Base-by-base conservation (phyloP, 1,140 invertebrate species). In the Acromyrmex heyeri region DNA sequence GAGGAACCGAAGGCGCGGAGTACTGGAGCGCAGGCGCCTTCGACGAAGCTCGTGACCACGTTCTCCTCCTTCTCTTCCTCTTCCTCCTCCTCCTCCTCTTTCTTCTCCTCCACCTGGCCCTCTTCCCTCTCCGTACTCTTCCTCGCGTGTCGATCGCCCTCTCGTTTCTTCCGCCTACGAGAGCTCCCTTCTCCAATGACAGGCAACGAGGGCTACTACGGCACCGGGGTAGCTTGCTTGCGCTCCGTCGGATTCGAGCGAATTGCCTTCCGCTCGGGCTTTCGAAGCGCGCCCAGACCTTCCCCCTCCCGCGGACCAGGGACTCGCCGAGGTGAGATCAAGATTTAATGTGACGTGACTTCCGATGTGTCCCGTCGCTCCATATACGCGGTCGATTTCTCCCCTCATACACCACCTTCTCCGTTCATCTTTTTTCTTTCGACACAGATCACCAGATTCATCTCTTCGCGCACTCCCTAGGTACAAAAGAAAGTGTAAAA, bases 181-280 rank as follows among this genome's bases (percentile, higher is more conserved):
- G 21, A 14, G 50, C 67, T 86, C 70, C 88, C 81, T 90, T 85
- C 87, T 81, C 85, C 86, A 59, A 65, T 27, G 65, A 69, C 24
- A 48, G 59, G 65, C 50, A 65, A 77, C 61, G 55, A 65, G 59
- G 82, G 67, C 87, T 81, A 76, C 65, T 21, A 50, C 88, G 57
- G 24, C 69, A 75, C 38, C 69, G 86, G 89, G 78, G 86, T 89
- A 91, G 89, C 87, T 94, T 94, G 94, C 93, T 94, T 93, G 93
- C 94, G 93, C 94, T 94, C 93, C 94, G 94, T 93, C 94, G 94
- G 94, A 95, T 95, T 95, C 94, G 93, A 95, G 93, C 94, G 93
- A 94, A 95, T 95, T 95, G 94, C 93, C 94, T 94, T 95, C 94
- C 94, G 94, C 93, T 94, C 93, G 91, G 91, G 91, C 91, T 92